These are phyloP conservation scores for Coptodon bakossiorum DNA, from an alignment of 2,113 vertebrate species.

Conservation along the genomic window DNA sequence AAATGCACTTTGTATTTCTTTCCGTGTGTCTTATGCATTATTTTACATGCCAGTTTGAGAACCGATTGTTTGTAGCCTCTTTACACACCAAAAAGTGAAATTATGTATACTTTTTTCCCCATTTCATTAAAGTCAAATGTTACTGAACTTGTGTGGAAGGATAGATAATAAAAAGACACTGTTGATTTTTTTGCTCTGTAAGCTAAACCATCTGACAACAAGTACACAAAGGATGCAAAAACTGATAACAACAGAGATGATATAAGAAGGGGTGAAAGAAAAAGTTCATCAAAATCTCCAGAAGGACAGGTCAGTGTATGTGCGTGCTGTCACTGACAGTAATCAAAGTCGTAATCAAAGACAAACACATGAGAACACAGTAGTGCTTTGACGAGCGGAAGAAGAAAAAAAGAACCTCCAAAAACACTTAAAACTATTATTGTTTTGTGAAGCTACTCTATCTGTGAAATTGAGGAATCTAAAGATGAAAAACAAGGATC, in stretches of 20 bases:
- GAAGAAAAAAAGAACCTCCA: not conserved
- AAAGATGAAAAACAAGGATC: not conserved
- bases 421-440: not conserved
- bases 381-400: not conserved
- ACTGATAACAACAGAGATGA: not conserved
- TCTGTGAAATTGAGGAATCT: not conserved
- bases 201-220: not conserved
- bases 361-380: not conserved
- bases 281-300: not conserved
- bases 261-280: not conserved
- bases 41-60: not conserved
- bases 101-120: not conserved
- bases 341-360: not conserved
- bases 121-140: not conserved
- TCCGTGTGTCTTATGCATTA: not conserved
- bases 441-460: not conserved
- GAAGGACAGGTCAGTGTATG: not conserved
- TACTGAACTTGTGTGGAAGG: not conserved
- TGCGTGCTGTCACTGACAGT: not conserved
- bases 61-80: not conserved
- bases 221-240: not conserved
- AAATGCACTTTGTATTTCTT: not conserved
- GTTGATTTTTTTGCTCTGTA: not conserved
- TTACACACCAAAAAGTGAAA: not conserved
- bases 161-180: not conserved